Conservation (phyloP, 2,888 invertebrate genomes). For the Trichopoda pennipes region DNA sequence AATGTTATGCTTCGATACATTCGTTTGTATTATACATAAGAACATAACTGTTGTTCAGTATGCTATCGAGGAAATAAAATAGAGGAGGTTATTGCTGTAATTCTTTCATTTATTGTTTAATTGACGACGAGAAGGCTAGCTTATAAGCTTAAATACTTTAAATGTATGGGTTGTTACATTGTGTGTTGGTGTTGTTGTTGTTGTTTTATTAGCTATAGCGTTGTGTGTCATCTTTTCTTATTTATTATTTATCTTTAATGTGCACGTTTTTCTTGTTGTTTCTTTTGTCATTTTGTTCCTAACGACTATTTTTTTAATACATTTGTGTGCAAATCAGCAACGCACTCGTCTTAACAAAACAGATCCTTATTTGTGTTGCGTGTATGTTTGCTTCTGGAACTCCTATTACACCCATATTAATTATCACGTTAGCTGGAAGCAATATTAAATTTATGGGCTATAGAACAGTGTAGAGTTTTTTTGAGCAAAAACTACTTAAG, state of each 20-base stretch:
- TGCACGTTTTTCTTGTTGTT: conserved; percentile 61
- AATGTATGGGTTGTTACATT: background rate
- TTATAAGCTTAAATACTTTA: conserved; percentile 3
- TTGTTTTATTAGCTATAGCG: conserved; percentile 22
- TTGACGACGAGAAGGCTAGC: conserved; percentile 60
- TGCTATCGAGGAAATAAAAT: conserved; percentile 39
- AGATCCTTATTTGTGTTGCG: too few relatives aligned
- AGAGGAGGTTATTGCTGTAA: conserved; percentile 38
- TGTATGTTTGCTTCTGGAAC: background rate
- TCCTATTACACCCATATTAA: background rate
- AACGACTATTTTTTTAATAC: conserved; percentile 15
- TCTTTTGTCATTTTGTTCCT: conserved; percentile 47
- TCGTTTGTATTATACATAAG: too few relatives aligned
- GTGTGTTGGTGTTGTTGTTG: background rate
- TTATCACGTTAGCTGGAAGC: conserved; percentile 21
- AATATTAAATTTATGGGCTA: conserved; percentile 18
- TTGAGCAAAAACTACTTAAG: conserved; percentile 5
- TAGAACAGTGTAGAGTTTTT: background rate
- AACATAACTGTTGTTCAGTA: background rate
- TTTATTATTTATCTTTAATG: conserved; percentile 6
- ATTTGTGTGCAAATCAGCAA: too few relatives aligned
- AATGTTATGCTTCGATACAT: too few relatives aligned
- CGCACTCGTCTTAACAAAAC: too few relatives aligned
- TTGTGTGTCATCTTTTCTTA: conserved; percentile 13
- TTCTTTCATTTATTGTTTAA: conserved; percentile 37